Percentiles rank a stretch among this genome's conserved stretches.
Conservation (phyloP, 1,140 invertebrate species). For the Sesamia nonagrioides region DNA sequence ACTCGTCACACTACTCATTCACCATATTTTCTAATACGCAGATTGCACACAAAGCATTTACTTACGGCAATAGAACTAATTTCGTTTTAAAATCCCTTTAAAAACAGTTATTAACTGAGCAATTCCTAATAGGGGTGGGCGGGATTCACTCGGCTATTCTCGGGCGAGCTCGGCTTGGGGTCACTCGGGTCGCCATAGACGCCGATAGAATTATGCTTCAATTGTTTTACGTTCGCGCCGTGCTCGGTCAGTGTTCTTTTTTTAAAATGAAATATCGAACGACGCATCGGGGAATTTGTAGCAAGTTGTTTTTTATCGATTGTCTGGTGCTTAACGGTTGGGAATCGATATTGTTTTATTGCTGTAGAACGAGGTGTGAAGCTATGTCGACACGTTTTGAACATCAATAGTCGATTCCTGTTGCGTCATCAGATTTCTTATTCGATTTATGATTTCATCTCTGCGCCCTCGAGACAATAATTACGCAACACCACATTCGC, state of each 20-base stretch:
- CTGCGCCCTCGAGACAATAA: slow-evolving; percentile 10
- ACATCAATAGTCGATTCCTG: slow-evolving; percentile 56
- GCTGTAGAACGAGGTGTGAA: slow-evolving; percentile 64
- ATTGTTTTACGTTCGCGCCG: slow-evolving; percentile 69
- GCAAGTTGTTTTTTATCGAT: slow-evolving; percentile 61
- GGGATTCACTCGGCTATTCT: slow-evolving; percentile 52
- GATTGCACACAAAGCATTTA: neutral
- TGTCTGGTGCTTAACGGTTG: slow-evolving; percentile 60
- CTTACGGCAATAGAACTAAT: slow-evolving; percentile 49
- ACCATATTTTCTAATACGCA: slow-evolving; percentile 7
- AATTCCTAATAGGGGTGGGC: slow-evolving; percentile 68
- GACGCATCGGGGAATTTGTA: slow-evolving; percentile 57
- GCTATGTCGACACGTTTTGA: slow-evolving; percentile 62
- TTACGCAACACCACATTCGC: slow-evolving; percentile 31
- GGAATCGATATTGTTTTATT: slow-evolving; percentile 67
- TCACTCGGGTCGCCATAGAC: slow-evolving; percentile 55
- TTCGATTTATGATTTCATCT: slow-evolving; percentile 29
- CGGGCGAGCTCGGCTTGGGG: slow-evolving; percentile 55
- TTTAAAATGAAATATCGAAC: slow-evolving; percentile 58
- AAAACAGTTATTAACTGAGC: slow-evolving; percentile 67
- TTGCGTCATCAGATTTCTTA: slow-evolving; percentile 56
- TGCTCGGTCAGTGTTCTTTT: slow-evolving; percentile 52
- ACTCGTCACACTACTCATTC: neutral
- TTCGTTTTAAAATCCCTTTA: slow-evolving; percentile 60
- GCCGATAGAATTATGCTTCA: slow-evolving; percentile 71